Conservation (phyloP, 2,888 invertebrate genomes). For the Xanthia icteritia region DNA sequence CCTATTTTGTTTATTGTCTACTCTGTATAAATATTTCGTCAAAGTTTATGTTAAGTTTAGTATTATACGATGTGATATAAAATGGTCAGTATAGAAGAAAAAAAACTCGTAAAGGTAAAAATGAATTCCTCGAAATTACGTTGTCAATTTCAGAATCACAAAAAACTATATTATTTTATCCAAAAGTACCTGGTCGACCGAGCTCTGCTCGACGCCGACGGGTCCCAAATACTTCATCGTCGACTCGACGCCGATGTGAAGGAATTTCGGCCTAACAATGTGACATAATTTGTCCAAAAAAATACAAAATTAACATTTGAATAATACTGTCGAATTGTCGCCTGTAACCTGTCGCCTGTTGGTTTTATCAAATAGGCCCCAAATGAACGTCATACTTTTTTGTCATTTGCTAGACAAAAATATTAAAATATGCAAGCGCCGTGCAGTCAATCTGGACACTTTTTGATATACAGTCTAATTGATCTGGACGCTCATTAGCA, state of each 20-base stretch:
- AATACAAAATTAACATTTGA: too few species aligned
- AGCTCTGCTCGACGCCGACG: too few species aligned
- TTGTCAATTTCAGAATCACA: neutral
- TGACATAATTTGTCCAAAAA: too few species aligned
- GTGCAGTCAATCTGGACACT: too few species aligned
- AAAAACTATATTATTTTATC: neutral
- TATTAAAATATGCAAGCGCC: neutral
- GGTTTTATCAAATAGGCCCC: too few species aligned
- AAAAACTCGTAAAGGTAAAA: neutral
- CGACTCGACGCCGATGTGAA: too few species aligned
- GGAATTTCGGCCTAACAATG: too few species aligned
- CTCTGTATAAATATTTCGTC: constrained; percentile 44
- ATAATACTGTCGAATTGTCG: too few species aligned
- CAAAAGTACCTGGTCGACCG: too few species aligned
- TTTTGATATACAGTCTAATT: neutral
- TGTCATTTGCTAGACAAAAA: neutral
- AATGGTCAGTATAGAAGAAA: neutral
- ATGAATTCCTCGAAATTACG: neutral
- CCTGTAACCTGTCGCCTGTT: too few species aligned
- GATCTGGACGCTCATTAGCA: neutral
- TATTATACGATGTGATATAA: neutral
- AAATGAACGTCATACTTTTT: neutral
- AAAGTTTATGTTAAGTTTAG: neutral
- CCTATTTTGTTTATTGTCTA: constrained; percentile 67
- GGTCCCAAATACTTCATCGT: too few species aligned